Conservation (phyloP, 2,113 vertebrate genomes). For the Rhea americana region DNA sequence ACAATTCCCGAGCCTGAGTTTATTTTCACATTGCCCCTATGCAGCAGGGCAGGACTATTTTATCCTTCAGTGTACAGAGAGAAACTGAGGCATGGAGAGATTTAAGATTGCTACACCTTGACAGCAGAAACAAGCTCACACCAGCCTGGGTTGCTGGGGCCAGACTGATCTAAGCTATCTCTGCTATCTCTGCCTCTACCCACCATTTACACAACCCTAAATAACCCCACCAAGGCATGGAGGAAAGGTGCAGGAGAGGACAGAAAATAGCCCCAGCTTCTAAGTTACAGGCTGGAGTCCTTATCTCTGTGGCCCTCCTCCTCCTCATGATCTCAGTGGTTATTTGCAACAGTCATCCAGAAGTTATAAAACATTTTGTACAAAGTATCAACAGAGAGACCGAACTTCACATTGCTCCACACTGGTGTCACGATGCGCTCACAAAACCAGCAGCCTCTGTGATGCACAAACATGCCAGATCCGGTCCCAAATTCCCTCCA, state of each 20-base stretch:
- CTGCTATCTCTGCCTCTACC: not conserved
- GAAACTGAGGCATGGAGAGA: constrained; percentile 7
- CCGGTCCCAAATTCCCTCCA: not conserved
- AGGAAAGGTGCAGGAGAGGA: not conserved
- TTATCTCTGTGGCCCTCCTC: not conserved
- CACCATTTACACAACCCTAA: not conserved
- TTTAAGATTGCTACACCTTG: rapidly evolving
- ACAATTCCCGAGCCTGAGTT: not conserved
- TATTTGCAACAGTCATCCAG: too few species aligned
- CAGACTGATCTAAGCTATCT: not conserved
- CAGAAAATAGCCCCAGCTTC: not conserved
- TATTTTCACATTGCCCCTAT: not conserved
- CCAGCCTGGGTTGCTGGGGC: not conserved
- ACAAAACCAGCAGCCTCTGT: not conserved
- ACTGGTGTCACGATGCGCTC: not conserved
- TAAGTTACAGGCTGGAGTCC: not conserved
- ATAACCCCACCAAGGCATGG: not conserved
- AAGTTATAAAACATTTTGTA: not conserved
- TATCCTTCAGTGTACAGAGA: not conserved
- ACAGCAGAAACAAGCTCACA: not conserved
- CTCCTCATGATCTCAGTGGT: not conserved
- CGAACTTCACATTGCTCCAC: not conserved
- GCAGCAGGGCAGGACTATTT: not conserved
- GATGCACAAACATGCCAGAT: not conserved
- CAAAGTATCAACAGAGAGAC: not conserved